These are phyloP conservation scores for Ametastegia equiseti DNA, from an alignment of 2,888 invertebrate genomes.

Conservation along the genomic window DNA sequence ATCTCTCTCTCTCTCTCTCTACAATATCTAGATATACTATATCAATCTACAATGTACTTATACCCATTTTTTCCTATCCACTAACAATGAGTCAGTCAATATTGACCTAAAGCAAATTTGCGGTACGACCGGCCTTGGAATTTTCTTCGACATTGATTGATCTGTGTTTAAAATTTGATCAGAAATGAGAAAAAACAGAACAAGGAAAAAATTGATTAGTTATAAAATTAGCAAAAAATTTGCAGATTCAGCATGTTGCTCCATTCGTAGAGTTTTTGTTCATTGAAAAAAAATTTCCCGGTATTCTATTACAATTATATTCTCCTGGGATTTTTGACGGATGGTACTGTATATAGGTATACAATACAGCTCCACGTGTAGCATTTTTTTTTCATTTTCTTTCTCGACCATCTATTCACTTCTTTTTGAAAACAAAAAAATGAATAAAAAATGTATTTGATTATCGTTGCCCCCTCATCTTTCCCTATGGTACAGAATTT, in stretches of 20 bases:
- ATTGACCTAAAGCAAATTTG: background rate
- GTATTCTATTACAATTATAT: too few species aligned
- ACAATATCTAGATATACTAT: background rate
- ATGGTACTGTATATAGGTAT: background rate
- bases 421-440: too few species aligned
- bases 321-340: background rate
- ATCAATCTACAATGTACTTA: background rate
- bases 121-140: background rate
- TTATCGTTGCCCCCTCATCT: too few species aligned
- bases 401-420: background rate
- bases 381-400: background rate
- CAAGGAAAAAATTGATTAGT: too few species aligned
- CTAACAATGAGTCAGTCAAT: background rate
- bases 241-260: background rate
- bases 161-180: background rate
- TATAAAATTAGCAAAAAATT: background rate
- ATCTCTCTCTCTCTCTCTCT: too few species aligned
- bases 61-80: background rate
- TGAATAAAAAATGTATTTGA: too few species aligned
- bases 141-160: constrained; percentile 17
- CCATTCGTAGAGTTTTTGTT: background rate
- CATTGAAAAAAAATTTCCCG: background rate
- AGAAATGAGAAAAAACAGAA: background rate
- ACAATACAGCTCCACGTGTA: too few species aligned
- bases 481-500: background rate